Conservation (phyloP, 92 coral and sea anemone species). For the Palythoa grandis region DNA sequence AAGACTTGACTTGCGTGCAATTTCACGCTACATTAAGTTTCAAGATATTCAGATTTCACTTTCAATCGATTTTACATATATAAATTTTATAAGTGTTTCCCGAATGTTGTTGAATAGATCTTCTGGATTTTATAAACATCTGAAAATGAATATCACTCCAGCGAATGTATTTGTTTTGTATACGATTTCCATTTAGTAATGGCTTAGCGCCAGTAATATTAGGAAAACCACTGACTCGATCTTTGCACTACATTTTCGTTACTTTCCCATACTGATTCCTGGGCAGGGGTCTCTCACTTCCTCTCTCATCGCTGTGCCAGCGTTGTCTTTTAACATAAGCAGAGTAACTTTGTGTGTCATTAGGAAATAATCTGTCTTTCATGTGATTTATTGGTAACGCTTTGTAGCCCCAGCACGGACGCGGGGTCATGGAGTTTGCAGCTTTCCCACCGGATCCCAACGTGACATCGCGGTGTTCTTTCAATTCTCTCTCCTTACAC, state of each 20-base stretch:
- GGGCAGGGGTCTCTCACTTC: conserved; percentile 69
- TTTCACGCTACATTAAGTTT: too few relatives aligned
- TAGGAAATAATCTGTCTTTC: conserved; percentile 72
- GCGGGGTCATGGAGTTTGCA: conserved; percentile 85
- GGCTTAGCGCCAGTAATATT: too few relatives aligned
- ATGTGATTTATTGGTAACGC: conserved; percentile 76
- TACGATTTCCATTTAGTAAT: not conserved
- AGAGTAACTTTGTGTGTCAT: conserved; percentile 55
- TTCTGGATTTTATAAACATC: too few relatives aligned
- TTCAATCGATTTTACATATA: too few relatives aligned
- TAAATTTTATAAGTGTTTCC: too few relatives aligned
- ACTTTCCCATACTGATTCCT: conserved; percentile 61
- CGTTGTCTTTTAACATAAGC: conserved; percentile 80
- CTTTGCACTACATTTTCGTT: not conserved
- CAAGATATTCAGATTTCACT: too few relatives aligned
- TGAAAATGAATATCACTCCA: too few relatives aligned
- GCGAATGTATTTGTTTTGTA: not conserved
- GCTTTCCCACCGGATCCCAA: conserved; percentile 86
- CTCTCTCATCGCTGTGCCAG: conserved; percentile 75
- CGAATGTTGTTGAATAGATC: too few relatives aligned
- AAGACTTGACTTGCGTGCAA: too few relatives aligned
- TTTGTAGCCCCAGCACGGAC: conserved; percentile 86
- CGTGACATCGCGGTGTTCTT: conserved; percentile 74
- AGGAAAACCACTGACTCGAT: not conserved
- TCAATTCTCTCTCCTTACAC: conserved; percentile 59